A percentile compares a stretch with the other conserved stretches of the same genome.
Conservation (phyloP, 2,113 vertebrate genomes). For the Otolemur garnettii region DNA sequence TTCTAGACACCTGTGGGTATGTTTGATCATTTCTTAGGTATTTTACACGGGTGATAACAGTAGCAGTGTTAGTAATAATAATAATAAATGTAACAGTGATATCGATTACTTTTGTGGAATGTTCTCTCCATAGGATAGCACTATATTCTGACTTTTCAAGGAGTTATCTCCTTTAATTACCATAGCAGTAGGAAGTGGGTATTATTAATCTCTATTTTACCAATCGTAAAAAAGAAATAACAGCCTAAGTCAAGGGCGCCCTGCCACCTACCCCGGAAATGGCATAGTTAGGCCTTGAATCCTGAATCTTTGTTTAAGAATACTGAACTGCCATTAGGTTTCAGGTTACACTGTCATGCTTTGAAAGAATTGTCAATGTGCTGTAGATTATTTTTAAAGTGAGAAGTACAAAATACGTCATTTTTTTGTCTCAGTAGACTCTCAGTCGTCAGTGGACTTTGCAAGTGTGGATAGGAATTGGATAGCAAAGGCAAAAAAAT, state of each 20-base stretch:
- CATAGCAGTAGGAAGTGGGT: not conserved
- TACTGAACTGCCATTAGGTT: not conserved
- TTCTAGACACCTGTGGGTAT: not conserved
- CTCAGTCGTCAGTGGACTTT: not conserved
- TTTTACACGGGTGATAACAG: not conserved
- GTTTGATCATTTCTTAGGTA: not conserved
- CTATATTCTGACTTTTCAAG: not conserved
- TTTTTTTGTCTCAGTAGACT: not conserved
- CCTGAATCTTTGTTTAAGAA: not conserved
- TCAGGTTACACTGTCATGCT: not conserved
- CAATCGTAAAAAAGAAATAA: not conserved
- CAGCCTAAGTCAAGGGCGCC: not conserved
- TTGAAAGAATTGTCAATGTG: not conserved
- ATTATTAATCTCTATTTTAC: not conserved
- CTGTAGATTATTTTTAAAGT: constrained; percentile 8
- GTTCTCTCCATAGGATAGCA: not conserved
- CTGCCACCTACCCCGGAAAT: not conserved
- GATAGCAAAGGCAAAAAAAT: not conserved
- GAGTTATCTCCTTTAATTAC: not conserved
- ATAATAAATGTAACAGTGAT: not conserved
- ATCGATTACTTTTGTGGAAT: not conserved
- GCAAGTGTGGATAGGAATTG: not conserved
- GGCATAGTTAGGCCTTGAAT: not conserved
- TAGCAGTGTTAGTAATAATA: not conserved
- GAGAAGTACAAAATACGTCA: not conserved